A percentile compares a stretch with the other conserved stretches of the same genome.
These are phyloP conservation scores for Tiaroga cobitis DNA, from an alignment of 2,797 vertebrate genomes.

Conservation along the genomic window DNA sequence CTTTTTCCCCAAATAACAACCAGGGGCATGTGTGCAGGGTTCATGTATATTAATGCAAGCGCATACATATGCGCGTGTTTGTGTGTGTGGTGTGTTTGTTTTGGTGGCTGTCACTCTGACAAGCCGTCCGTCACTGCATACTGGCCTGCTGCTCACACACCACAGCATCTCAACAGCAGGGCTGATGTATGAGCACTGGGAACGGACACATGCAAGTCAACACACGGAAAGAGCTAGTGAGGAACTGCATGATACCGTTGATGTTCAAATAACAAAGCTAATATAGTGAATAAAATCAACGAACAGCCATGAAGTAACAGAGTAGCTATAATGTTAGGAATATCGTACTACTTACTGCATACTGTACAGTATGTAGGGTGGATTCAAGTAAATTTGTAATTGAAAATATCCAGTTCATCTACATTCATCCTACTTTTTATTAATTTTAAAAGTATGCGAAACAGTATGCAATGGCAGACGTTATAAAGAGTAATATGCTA, in stretches of 20 bases:
- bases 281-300: not conserved
- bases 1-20: slow-evolving; percentile 58
- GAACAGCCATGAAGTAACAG: not conserved
- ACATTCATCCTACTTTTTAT: not conserved
- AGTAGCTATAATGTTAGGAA: not conserved
- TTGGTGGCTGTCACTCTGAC: slow-evolving; percentile 48
- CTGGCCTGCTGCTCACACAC: slow-evolving; percentile 20
- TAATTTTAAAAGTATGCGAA: not conserved
- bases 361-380: not conserved
- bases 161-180: slow-evolving; percentile 23
- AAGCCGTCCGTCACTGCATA: slow-evolving; percentile 29
- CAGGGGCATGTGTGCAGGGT: slow-evolving; percentile 31
- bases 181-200: not conserved
- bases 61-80: not conserved
- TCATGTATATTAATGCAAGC: slow-evolving; percentile 61
- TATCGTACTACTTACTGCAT: not conserved
- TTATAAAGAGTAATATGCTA: not conserved
- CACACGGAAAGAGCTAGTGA: not conserved
- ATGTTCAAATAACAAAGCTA: not conserved
- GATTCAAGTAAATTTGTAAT: not conserved
- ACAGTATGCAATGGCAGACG: not conserved
- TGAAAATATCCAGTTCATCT: not conserved
- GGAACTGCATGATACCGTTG: not conserved
- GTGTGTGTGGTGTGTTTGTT: slow-evolving; percentile 36
- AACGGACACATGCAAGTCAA: not conserved